Evolutionary conservation across 2,113 vertebrate genomes (phyloP), one percentile per base, ranked within the genome.

Genomic region (Uria aalge): DNA sequence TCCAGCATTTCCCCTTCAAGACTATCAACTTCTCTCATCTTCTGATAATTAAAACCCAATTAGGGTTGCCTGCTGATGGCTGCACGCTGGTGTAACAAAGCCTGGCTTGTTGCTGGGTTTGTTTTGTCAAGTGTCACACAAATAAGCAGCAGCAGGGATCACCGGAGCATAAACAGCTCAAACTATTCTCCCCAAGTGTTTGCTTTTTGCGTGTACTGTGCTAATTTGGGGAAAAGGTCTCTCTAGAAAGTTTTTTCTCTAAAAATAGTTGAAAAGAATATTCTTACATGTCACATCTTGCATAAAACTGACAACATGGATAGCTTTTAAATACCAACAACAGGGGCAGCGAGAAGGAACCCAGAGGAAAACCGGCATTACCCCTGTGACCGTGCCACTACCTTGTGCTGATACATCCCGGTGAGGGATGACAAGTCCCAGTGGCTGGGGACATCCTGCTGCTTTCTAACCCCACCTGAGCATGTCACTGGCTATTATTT

Each of bases 1-100:
- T 71, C 78, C 69, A 85, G 53, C 32, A 57, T 38, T 47, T 81
- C 60, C 30, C 43, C 40, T 74, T n/a, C 57, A 57, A 71, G 57
- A 78, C 63, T 34, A 16, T 78, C 32, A 55, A 48, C 11, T 82
- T 67, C 48, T 85, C 68, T 69, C 79, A 20, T 45, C 55, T 89
- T 81, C 64, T 68, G 60, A 40, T 81, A 77, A 94, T 89, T 89
- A 78, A 91, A 91, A 74, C 27, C 66, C 68, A 87, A 3, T 50
- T 71, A 50, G 36, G n/a, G 52, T 36, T 62, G 38, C 69, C 56
- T 60, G 64, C 64, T 87, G 69, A 41, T 50, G 71, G 64, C 41
- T 56, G 72, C 85, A 72, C 14, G 11, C 23, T 57, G 41, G 55
- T 74, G 72, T 90, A 67, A 75, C 59, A 47, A 89, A 85, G 77